phyloP scores from a whole-genome alignment of 2,888 invertebrate genomes.

The Glyphotaelius pellucidus region DNA sequence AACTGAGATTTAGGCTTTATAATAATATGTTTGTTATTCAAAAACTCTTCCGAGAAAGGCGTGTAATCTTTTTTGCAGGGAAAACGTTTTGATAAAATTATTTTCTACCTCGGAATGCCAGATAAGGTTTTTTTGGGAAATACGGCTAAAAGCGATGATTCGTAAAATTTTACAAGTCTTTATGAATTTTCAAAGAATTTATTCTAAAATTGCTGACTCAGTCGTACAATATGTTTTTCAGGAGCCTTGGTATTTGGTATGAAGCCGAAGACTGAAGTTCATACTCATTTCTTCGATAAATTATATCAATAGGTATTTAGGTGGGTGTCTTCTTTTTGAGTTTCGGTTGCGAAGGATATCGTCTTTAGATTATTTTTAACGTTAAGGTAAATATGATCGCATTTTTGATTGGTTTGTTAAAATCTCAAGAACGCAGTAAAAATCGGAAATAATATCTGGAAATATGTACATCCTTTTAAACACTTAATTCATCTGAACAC shows the following conservation, averaged over 20 bases:
- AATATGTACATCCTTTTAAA: no score
- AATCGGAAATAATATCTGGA: background rate
- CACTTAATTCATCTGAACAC: background rate
- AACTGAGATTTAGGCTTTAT: background rate
- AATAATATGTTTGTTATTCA: slow-evolving; percentile 2
- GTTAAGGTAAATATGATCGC: background rate
- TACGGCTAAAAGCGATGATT: background rate
- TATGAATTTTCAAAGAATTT: background rate
- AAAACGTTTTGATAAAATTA: background rate
- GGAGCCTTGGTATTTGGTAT: background rate
- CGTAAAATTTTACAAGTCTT: background rate
- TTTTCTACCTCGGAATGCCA: background rate
- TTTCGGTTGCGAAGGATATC: background rate
- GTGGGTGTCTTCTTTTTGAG: background rate
- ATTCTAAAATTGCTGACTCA: background rate
- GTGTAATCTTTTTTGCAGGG: background rate
- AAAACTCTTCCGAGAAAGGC: background rate
- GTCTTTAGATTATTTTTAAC: background rate
- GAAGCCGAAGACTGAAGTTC: background rate
- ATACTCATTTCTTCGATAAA: background rate
- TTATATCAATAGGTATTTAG: background rate
- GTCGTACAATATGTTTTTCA: background rate
- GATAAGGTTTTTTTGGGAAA: background rate
- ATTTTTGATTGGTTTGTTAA: background rate
- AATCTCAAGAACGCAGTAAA: background rate